These are phyloP conservation scores for Drosophila barbarae DNA, from an alignment of 2,888 invertebrate species.

Conservation along the genomic window DNA sequence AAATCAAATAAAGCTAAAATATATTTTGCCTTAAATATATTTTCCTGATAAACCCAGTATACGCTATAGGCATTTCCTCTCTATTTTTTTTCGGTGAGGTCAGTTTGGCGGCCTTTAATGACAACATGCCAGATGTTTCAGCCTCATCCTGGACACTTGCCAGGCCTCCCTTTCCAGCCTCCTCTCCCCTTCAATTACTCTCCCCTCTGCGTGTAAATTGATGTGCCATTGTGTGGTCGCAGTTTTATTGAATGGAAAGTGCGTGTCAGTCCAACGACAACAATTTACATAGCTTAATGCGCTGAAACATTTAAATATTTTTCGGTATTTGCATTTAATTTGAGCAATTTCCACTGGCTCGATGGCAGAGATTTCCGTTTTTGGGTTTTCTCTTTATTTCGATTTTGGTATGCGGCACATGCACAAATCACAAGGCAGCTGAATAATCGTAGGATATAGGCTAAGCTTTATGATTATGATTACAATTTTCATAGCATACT, in stretches of 20 bases:
- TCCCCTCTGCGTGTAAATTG: constrained; percentile 56
- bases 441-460: constrained; percentile 27
- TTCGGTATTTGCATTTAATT: constrained; percentile 60
- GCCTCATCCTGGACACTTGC: constrained; percentile 39
- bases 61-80: neutral
- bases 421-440: constrained; percentile 49
- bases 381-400: neutral
- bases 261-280: constrained; percentile 55
- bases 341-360: constrained; percentile 47
- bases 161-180: constrained; percentile 10
- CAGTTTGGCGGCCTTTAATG: constrained; percentile 58
- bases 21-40: neutral
- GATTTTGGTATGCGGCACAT: constrained; percentile 52
- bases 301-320: constrained; percentile 50
- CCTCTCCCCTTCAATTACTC: neutral
- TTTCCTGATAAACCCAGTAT: neutral
- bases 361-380: constrained; percentile 31
- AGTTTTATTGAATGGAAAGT: constrained; percentile 66
- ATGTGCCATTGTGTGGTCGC: constrained; percentile 59
- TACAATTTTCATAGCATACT: constrained; percentile 65
- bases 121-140: constrained; percentile 54
- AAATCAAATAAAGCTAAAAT: neutral
- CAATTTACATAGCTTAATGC: constrained; percentile 60
- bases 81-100: constrained; percentile 10
- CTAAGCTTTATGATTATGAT: constrained; percentile 46